A percentile compares a stretch with the other conserved stretches of the same genome.
Conservation (phyloP, 2,113 vertebrate species). For the Irena cyanogastra region DNA sequence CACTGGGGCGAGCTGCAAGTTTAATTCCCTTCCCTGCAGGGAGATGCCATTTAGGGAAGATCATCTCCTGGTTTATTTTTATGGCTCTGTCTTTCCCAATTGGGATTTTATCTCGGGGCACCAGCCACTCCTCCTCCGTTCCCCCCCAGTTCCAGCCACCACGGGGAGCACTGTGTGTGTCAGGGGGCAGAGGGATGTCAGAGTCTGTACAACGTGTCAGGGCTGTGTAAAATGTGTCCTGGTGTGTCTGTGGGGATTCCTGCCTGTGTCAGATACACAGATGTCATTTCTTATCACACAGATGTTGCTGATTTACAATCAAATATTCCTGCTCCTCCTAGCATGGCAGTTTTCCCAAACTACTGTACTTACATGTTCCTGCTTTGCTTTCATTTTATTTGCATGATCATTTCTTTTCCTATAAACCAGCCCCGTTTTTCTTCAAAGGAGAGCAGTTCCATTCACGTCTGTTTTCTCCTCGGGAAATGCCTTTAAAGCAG, state of each 20-base stretch:
- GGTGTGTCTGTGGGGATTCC: neutral
- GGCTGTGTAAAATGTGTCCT: neutral
- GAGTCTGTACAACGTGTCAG: neutral
- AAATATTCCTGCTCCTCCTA: conserved; percentile 56
- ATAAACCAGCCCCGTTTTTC: neutral
- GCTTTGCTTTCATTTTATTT: neutral
- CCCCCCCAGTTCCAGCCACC: neutral
- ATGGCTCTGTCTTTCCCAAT: neutral
- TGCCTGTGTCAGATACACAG: neutral
- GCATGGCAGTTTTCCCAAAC: conserved; percentile 51
- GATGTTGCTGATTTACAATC: conserved; percentile 52
- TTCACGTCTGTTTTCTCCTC: neutral
- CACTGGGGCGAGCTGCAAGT: neutral
- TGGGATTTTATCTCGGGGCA: conserved; percentile 4
- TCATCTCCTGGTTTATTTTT: conserved; percentile 18
- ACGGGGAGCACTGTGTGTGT: neutral
- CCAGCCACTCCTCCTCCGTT: neutral
- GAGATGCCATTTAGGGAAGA: conserved; percentile 27
- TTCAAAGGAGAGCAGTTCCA: conserved; percentile 29
- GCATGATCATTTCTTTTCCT: neutral
- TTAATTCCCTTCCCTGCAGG: neutral
- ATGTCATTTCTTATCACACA: conserved; percentile 54
- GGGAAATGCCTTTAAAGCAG: conserved; percentile 32
- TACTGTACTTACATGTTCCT: conserved; percentile 39
- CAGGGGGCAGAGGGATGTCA: neutral